Percentiles rank a stretch among this genome's conserved stretches.
Evolutionary conservation across 2,113 vertebrate species (phyloP).

Genomic region (Tachuris rubrigastra): DNA sequence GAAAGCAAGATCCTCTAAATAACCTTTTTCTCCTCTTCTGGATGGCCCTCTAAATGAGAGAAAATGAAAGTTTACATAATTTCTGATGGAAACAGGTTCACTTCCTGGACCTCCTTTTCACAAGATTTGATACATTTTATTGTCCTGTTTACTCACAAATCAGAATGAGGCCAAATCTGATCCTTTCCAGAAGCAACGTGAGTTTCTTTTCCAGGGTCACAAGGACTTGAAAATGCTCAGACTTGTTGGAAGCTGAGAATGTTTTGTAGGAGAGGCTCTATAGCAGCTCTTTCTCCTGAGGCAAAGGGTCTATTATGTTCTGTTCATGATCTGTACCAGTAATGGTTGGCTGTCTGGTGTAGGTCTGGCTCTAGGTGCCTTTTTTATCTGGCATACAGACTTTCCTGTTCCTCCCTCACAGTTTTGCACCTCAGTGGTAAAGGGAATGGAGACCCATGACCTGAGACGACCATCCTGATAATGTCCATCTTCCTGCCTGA

Average conservation of each 20-base stretch:
- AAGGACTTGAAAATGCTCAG: background rate
- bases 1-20: background rate
- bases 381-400: background rate
- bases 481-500: background rate
- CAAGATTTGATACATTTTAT: background rate
- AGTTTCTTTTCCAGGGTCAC: background rate
- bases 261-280: background rate
- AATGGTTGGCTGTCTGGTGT: background rate
- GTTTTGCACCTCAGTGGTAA: background rate
- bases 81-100: background rate
- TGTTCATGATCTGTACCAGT: background rate
- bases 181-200: background rate
- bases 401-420: background rate
- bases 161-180: background rate
- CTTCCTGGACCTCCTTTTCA: background rate
- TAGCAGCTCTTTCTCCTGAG: background rate
- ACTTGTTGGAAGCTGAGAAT: background rate
- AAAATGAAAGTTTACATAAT: background rate
- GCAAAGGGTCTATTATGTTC: background rate
- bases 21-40: background rate
- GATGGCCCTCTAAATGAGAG: background rate
- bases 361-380: background rate
- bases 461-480: background rate
- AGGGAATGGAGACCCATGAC: background rate
- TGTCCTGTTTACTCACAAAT: background rate